A percentile compares a stretch with the other conserved stretches of the same genome.
Conservation (phyloP, 2,797 vertebrate species). For the Mico argentatus region DNA sequence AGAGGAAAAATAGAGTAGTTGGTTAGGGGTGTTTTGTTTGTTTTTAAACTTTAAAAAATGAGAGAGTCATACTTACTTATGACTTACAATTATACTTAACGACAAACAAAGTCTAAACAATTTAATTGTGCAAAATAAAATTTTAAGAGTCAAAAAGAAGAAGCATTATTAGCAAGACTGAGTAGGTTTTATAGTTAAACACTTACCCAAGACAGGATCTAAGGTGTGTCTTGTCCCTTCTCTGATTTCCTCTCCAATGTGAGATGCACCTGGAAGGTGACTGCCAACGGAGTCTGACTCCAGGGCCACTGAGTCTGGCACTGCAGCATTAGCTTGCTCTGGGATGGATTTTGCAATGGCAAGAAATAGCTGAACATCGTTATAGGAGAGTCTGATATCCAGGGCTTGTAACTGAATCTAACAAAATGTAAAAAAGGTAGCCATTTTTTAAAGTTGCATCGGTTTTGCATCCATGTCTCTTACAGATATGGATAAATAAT, state of each 20-base stretch:
- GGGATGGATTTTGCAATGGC: slow-evolving; percentile 97
- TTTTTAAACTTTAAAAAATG: not conserved
- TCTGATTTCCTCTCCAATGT: slow-evolving; percentile 70
- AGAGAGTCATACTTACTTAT: not conserved
- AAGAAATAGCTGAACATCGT: slow-evolving; percentile 96
- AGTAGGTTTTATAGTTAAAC: not conserved
- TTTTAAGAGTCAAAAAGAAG: not conserved
- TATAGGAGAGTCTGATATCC: slow-evolving; percentile 97
- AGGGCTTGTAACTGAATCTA: slow-evolving; percentile 96
- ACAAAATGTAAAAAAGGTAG: slow-evolving; percentile 27
- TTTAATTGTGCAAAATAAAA: slow-evolving; percentile 26
- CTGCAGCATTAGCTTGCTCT: slow-evolving; percentile 81
- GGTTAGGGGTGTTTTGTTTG: not conserved
- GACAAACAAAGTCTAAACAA: slow-evolving; percentile 31
- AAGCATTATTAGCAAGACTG: not conserved
- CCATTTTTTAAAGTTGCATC: slow-evolving; percentile 29
- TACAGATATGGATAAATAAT: not conserved
- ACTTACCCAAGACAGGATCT: slow-evolving; percentile 91
- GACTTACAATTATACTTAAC: slow-evolving; percentile 37
- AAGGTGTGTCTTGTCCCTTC: slow-evolving; percentile 85
- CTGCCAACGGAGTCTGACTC: not conserved
- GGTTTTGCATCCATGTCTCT: not conserved
- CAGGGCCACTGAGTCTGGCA: slow-evolving; percentile 49
- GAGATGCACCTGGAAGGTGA: slow-evolving; percentile 44
- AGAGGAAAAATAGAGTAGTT: not conserved